These are phyloP conservation scores for Catocala sponsa DNA, from an alignment of 2,888 invertebrate species.

Conservation along the genomic window DNA sequence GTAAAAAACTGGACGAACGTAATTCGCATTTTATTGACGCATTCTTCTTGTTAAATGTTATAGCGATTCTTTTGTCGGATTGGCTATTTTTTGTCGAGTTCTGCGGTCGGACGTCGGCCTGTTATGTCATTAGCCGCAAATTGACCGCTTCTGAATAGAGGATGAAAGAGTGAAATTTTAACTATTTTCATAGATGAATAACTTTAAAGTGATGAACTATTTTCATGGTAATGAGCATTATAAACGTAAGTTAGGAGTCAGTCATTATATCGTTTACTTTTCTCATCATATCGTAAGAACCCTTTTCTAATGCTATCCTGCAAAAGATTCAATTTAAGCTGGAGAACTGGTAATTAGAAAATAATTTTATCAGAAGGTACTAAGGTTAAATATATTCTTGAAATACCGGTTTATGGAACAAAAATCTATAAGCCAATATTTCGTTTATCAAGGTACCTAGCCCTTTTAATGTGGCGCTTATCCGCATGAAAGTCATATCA, in stretches of 20 bases:
- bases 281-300: too few species aligned
- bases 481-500: too few species aligned
- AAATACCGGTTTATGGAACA: too few species aligned
- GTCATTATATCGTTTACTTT: background rate
- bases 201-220: slow-evolving; percentile 19
- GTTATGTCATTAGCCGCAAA: slow-evolving; percentile 74
- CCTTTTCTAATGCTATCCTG: too few species aligned
- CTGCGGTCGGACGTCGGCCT: slow-evolving; percentile 70
- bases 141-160: slow-evolving; percentile 67
- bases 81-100: slow-evolving; percentile 61
- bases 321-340: too few species aligned
- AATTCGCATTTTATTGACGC: slow-evolving; percentile 85
- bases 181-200: slow-evolving; percentile 32
- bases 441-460: too few species aligned
- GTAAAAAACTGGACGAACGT: slow-evolving; percentile 84
- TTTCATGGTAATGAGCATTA: slow-evolving; percentile 1
- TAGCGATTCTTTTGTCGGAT: slow-evolving; percentile 56
- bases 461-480: too few species aligned
- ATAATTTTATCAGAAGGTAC: too few species aligned
- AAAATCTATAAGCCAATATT: too few species aligned
- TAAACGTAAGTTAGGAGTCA: background rate
- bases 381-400: too few species aligned
- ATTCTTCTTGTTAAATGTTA: slow-evolving; percentile 84
- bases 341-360: too few species aligned
- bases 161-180: slow-evolving; percentile 39